phyloP scores from a whole-genome alignment of 1,140 invertebrate species.

The Musca vetustissima region DNA sequence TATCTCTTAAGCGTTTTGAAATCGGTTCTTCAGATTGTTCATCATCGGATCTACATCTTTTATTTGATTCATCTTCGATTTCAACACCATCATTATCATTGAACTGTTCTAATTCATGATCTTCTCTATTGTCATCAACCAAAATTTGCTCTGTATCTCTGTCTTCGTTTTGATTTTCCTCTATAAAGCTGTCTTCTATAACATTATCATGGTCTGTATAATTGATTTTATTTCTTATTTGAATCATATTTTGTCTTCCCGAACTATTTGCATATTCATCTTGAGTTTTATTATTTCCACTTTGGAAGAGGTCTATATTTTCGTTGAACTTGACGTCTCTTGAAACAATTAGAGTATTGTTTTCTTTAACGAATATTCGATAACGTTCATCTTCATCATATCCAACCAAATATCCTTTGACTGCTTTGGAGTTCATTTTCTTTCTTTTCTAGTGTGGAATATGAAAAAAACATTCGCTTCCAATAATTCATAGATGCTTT shows the following conservation, averaged over 20 bases:
- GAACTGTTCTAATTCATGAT: too few relatives aligned
- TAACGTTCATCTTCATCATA: not conserved
- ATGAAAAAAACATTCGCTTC: constrained; percentile 14
- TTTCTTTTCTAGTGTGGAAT: constrained; percentile 7
- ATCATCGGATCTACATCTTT: not conserved
- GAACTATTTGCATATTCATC: not conserved
- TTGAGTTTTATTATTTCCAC: not conserved
- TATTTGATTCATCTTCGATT: too few relatives aligned
- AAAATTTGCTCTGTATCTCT: not conserved
- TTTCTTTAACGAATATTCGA: not conserved
- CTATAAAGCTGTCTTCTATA: not conserved
- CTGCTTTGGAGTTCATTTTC: not conserved
- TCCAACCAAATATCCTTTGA: not conserved
- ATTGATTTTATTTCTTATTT: too few relatives aligned
- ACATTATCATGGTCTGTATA: too few relatives aligned
- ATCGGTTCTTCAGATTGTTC: not conserved
- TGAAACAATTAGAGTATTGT: not conserved
- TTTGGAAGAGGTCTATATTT: not conserved
- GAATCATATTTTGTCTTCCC: too few relatives aligned
- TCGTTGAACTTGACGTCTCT: too few relatives aligned
- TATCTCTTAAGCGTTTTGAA: not conserved
- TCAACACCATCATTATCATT: too few relatives aligned
- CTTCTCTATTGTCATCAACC: too few relatives aligned
- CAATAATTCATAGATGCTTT: constrained; percentile 33
- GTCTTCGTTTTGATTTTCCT: not conserved